Percentiles rank a stretch among this genome's conserved stretches.
Evolutionary conservation across 2,113 vertebrate genomes (phyloP).

Genomic region (Dendrocopos noguchii): DNA sequence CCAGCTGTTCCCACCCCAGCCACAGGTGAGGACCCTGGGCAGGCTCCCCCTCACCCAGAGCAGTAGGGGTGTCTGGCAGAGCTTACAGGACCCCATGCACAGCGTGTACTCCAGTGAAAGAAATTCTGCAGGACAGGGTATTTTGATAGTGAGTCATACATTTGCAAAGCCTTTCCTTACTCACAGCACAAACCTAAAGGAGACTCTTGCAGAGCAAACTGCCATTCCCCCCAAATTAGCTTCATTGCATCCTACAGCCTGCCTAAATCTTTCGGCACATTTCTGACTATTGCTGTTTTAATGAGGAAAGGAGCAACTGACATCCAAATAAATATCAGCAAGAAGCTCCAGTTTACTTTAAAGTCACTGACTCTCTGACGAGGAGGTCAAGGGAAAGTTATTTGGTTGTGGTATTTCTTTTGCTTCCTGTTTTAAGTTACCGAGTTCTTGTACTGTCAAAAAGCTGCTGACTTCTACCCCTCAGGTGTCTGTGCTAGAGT

Average conservation of each 20-base stretch:
- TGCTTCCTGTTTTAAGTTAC: constrained; percentile 67
- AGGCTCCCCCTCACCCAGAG: fast-evolving
- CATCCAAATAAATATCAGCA: constrained; percentile 26
- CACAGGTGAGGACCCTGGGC: fast-evolving
- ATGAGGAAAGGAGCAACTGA: background rate
- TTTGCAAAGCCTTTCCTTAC: background rate
- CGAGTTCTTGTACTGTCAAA: background rate
- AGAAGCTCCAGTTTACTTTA: constrained; percentile 37
- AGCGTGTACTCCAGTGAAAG: background rate
- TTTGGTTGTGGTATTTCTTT: background rate
- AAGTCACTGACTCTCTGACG: constrained; percentile 11
- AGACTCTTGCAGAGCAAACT: background rate
- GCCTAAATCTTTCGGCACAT: background rate
- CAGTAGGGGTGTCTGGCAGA: background rate
- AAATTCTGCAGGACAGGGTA: background rate
- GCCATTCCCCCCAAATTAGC: background rate
- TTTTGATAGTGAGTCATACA: background rate
- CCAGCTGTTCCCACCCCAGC: background rate
- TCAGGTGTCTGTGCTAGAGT: constrained; percentile 36
- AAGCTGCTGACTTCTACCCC: constrained; percentile 48
- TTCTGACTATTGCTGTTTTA: constrained; percentile 2
- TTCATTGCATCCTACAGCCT: background rate
- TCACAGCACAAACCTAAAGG: background rate
- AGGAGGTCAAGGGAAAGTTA: constrained; percentile 64
- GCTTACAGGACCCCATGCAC: background rate